Base-by-base conservation (phyloP, 2,888 invertebrate species). In the Lordiphosa fenestrarum region DNA sequence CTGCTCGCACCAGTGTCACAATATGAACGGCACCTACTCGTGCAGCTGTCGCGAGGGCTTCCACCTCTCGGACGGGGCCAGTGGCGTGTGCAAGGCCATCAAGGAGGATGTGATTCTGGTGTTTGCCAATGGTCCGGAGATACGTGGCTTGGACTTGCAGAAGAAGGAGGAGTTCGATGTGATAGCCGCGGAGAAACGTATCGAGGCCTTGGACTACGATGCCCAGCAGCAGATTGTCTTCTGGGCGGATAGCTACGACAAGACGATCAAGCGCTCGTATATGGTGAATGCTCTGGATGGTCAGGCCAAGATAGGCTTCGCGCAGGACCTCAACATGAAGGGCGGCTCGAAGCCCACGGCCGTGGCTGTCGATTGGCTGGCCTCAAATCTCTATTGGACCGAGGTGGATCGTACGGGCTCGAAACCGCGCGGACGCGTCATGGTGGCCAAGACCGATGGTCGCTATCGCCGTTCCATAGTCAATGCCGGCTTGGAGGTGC, bases 201-300 rank as follows among this genome's bases (percentile, higher is more conserved):
- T 99, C 53, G 95, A 97, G 84, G 95, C 97, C 0, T 90, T 99
- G 49, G 99, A 98, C 89, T 96, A 95, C 82, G 95, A 98, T 89
- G 94, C 96, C 0, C 92, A 91, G 58, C 90, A 91, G 19, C 95
- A 96, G 86, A 95, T 97, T 87, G 91, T 99, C 54, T 99, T 96
- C 91, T 99, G 99, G 98, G 96, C 97, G 0, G 98, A 99, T 88
- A 95, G 95, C 69, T 95, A 95, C 83, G 95, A 96, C 62, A 94
- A 95, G 87, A 95, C 95, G 1, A 96, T 98, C 70, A 96, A 96
- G 87, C 92, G 98, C 0, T 97, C 98, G 0, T 96, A 95, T 88
- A 95, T 98, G 93, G 92, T 97, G 1, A 93, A 95, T 72, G 96
- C 95, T 0, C 90, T 84, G 35, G 91, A 93, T 61, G 95, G 96